Conservation (phyloP, 1,140 invertebrate genomes). For the Drosophila paulistorum region DNA sequence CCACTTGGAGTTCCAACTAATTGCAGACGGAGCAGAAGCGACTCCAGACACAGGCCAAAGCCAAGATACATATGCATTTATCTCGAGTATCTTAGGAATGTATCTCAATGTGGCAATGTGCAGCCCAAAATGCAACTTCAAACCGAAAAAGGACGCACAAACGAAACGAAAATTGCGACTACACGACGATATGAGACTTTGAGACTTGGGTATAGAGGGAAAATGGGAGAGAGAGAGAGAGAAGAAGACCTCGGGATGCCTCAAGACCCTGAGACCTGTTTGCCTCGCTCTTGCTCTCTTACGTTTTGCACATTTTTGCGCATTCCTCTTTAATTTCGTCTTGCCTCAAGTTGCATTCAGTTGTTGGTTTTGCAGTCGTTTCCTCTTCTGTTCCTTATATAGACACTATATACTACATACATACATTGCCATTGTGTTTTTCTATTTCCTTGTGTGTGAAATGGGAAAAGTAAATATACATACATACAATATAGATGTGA, state of each 20-base stretch:
- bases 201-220: neutral
- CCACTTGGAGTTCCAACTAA: slow-evolving; percentile 65
- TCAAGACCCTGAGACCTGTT: slow-evolving; percentile 59
- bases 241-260: slow-evolving; percentile 48
- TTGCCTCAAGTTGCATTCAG: slow-evolving; percentile 36
- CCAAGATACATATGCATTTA: slow-evolving; percentile 51
- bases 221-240: neutral
- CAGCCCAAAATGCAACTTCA: slow-evolving; percentile 63
- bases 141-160: slow-evolving; percentile 66
- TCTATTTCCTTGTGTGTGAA: slow-evolving; percentile 58
- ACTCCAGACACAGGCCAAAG: slow-evolving; percentile 41
- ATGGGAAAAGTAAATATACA: slow-evolving; percentile 51
- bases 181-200: slow-evolving; percentile 21
- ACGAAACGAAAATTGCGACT: slow-evolving; percentile 25
- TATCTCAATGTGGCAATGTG: slow-evolving; percentile 57
- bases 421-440: slow-evolving; percentile 35
- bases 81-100: slow-evolving; percentile 73
- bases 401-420: slow-evolving; percentile 15
- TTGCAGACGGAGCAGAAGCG: slow-evolving; percentile 48
- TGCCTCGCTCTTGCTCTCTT: slow-evolving; percentile 32
- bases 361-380: neutral
- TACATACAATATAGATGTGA: slow-evolving; percentile 35
- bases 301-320: slow-evolving; percentile 46
- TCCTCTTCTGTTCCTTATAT: neutral
- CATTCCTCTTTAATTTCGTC: slow-evolving; percentile 34